Evolutionary conservation across 2,797 vertebrate genomes (phyloP).

Genomic region (Leptatherina wallacei): DNA sequence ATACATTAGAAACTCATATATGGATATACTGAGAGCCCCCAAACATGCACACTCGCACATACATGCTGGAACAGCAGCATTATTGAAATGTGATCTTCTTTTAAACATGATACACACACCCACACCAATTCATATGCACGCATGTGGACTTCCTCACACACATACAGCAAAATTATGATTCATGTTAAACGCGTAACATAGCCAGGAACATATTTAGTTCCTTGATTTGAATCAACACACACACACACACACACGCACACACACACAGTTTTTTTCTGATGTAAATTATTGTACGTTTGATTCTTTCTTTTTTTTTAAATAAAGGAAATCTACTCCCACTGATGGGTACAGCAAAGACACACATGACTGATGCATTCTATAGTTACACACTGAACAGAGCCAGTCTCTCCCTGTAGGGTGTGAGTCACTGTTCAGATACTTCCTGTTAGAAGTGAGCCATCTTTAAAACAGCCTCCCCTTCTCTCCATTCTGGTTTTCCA

Average conservation of each 20-base stretch:
- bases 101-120: constrained; percentile 25
- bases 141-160: constrained; percentile 28
- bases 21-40: constrained; percentile 37
- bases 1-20: constrained; percentile 7
- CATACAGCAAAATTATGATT: not conserved
- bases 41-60: constrained; percentile 15
- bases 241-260: not conserved
- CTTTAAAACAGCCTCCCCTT: constrained; percentile 63
- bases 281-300: constrained; percentile 17
- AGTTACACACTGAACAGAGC: constrained; percentile 56
- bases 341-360: constrained; percentile 32
- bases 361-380: constrained; percentile 38
- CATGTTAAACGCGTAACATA: constrained; percentile 12
- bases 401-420: constrained; percentile 51
- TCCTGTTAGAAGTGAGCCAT: constrained; percentile 75
- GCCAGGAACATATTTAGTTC: not conserved
- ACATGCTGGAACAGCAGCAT: constrained; percentile 38
- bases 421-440: constrained; percentile 78
- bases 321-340: constrained; percentile 23
- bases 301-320: too few relatives aligned
- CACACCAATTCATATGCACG: constrained; percentile 25
- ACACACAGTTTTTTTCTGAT: not conserved
- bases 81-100: constrained; percentile 53
- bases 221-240: not conserved
- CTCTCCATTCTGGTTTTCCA: constrained; percentile 60